Base-by-base conservation (phyloP, 2,888 invertebrate genomes). In the Eupithecia inturbata region DNA sequence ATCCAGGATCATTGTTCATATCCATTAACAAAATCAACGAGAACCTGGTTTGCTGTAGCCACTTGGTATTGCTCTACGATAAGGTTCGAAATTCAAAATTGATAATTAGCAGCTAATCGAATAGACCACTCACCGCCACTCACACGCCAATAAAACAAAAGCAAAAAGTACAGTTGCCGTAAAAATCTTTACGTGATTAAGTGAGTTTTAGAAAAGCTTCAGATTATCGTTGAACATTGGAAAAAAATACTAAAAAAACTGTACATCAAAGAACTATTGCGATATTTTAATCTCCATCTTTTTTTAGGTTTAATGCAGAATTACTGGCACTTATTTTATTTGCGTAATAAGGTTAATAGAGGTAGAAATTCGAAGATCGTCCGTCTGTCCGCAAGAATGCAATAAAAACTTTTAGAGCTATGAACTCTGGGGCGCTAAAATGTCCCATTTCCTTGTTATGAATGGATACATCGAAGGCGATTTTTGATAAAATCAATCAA, bases 361-460 rank as follows among this genome's bases (percentile, higher is more conserved):
- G n/a, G n/a, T n/a, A n/a, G 67, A 49, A 72, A 79, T 75, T 78
- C 73, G 28, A 70, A 67, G 72, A 74, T 67, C 75, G 74, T 75
- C 68, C 70, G 71, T 71, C 64, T 22, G 67, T 57, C 70, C 66
- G 66, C 76, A 73, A 78, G 72, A 67, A 16, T 53, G 60, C 67
- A 73, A 77, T 78, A 80, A 82, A 82, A 82, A 81, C 75, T 73
- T n/a, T 57, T 73, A 70, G 81, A 78, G 79, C 81, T 79, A 64
- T 81, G 81, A 82, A 82, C 82, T 79, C 75, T 70, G 71, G 19
- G 49, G 53, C 12, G 12, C 67, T 81, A 81, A 80, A 77, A 80
- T 79, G 80, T 49, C 69, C n/a, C 33, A 22, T 3, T 45, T 63
- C 28, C 9, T 31, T 28, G 3, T 5, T 19, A 19, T 60, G 7